Evolutionary conservation across 2,888 invertebrate species (phyloP).

Genomic region (Melanostoma scalare): DNA sequence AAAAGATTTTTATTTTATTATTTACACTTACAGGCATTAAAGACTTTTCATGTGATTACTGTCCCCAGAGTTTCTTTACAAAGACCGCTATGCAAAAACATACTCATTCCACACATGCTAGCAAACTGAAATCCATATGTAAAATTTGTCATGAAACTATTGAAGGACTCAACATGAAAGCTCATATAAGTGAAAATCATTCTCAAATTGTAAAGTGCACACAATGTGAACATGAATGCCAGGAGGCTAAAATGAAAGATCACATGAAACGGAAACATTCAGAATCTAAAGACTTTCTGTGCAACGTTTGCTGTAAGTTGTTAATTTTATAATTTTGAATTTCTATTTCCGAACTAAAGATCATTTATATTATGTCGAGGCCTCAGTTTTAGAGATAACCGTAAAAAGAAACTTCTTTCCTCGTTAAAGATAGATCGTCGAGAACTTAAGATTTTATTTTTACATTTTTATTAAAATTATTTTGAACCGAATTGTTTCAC

Average conservation of each 20-base stretch:
- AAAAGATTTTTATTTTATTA: neutral
- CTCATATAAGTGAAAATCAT: conserved; percentile 60
- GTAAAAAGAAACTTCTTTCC: conserved; percentile 10
- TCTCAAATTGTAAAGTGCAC: conserved; percentile 57
- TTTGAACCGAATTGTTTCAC: too few species aligned
- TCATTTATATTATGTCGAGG: neutral
- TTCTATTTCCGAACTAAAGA: neutral
- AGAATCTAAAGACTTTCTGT: conserved; percentile 66
- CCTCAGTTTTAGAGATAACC: neutral
- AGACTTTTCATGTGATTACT: conserved; percentile 57
- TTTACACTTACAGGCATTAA: conserved; percentile 34
- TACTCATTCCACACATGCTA: conserved; percentile 36
- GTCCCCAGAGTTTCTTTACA: conserved; percentile 50
- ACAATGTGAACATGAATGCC: conserved; percentile 64
- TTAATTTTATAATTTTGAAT: neutral
- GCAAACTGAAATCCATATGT: conserved; percentile 43
- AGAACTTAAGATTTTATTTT: too few species aligned
- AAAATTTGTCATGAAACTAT: conserved; percentile 59
- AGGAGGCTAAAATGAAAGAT: conserved; percentile 64
- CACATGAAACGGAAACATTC: conserved; percentile 64
- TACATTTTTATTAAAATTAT: too few species aligned
- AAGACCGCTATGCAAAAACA: conserved; percentile 58
- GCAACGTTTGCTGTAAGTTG: conserved; percentile 75
- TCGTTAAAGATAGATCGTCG: too few species aligned
- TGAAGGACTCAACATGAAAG: conserved; percentile 38